phyloP scores from a whole-genome alignment of 2,113 vertebrate genomes.

The Spheniscus mendiculus region DNA sequence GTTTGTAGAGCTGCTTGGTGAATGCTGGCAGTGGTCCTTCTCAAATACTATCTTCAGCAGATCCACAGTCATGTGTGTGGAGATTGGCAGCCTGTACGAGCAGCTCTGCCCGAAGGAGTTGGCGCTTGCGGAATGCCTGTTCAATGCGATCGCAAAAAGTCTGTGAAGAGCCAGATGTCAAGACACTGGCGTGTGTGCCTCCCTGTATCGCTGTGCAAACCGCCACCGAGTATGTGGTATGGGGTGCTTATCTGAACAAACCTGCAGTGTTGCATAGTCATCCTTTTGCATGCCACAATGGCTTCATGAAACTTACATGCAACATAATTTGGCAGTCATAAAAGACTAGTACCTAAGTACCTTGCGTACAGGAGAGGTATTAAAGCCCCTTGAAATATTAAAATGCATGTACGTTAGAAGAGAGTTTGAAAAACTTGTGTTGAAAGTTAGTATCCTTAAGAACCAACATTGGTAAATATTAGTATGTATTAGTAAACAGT shows the following conservation, averaged over 20 bases:
- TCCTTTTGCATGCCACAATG: background rate
- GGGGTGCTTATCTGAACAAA: background rate
- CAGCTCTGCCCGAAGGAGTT: background rate
- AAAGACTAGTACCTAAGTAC: background rate
- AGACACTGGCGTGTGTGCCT: background rate
- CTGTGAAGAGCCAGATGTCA: background rate
- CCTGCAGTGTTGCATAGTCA: background rate
- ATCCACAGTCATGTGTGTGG: background rate
- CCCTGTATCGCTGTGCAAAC: background rate
- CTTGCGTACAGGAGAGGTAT: background rate
- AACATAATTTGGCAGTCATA: background rate
- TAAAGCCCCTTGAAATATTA: background rate
- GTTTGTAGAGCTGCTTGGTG: conserved; percentile 6
- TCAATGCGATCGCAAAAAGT: background rate
- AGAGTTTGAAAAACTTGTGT: background rate
- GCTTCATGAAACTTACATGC: background rate
- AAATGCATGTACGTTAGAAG: background rate
- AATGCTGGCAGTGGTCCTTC: conserved; percentile 4
- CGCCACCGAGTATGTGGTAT: fast-evolving
- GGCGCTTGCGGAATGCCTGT: fast-evolving
- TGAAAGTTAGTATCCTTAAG: background rate
- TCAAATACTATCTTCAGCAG: conserved; percentile 24
- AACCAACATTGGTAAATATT: background rate
- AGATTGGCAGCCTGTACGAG: background rate
- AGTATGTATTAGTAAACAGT: background rate